phyloP scores from a whole-genome alignment of 2,888 invertebrate species.

The Augiades crinisus region DNA sequence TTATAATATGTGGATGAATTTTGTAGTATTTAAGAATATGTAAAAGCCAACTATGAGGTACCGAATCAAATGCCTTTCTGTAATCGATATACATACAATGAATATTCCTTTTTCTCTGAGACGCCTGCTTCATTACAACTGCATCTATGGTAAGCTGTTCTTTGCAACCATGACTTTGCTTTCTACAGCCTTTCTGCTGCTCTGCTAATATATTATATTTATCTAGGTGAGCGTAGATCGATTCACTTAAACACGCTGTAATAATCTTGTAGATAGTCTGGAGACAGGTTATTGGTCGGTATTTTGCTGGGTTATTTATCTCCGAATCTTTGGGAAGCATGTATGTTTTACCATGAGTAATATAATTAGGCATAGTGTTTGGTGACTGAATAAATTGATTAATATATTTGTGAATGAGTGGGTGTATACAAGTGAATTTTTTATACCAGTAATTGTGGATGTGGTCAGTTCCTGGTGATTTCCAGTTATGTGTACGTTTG shows the following conservation, averaged over 20 bases:
- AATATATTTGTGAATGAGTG: slow-evolving; percentile 13
- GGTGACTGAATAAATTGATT: slow-evolving; percentile 22
- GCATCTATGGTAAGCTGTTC: background rate
- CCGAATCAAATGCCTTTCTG: background rate
- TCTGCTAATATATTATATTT: slow-evolving; percentile 7
- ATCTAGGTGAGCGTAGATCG: background rate
- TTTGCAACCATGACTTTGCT: too few relatives aligned
- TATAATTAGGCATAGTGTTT: slow-evolving; percentile 23
- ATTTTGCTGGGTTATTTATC: slow-evolving; percentile 14
- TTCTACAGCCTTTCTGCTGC: too few relatives aligned
- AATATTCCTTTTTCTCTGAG: background rate
- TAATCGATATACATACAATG: background rate
- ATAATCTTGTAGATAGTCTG: slow-evolving; percentile 24
- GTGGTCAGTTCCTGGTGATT: slow-evolving; percentile 25
- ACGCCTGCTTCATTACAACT: background rate
- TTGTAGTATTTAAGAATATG: background rate
- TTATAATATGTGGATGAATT: background rate
- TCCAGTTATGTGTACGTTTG: slow-evolving; percentile 24
- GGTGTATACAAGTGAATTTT: slow-evolving; percentile 16
- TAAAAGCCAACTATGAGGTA: background rate
- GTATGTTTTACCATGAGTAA: slow-evolving; percentile 29
- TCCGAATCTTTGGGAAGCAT: slow-evolving; percentile 28
- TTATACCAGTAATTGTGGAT: slow-evolving; percentile 28
- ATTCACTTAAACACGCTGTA: slow-evolving; percentile 12
- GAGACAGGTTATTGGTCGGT: slow-evolving; percentile 17